Percentiles rank a stretch among this genome's conserved stretches.
These are phyloP conservation scores for Ptyas mucosa DNA, from an alignment of 2,113 vertebrate species.

Conservation along the genomic window DNA sequence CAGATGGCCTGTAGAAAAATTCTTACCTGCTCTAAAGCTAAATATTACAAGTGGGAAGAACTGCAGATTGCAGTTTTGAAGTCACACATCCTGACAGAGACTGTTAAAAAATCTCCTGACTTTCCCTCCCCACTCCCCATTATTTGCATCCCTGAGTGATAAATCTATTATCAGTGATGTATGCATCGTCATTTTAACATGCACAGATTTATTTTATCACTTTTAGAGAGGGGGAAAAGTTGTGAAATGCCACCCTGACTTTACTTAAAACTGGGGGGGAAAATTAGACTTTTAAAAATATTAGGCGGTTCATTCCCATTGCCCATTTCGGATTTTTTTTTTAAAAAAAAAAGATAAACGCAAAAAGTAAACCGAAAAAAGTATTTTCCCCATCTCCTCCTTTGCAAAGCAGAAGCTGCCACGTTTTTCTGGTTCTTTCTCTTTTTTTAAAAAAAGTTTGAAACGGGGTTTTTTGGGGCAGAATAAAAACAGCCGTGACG, in stretches of 20 bases:
- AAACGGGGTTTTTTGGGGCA: not conserved
- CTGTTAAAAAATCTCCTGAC: not conserved
- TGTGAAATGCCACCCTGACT: not conserved
- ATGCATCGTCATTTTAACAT: not conserved
- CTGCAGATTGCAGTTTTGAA: not conserved
- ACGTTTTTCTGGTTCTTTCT: not conserved
- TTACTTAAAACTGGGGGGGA: not conserved
- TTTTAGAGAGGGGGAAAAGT: not conserved
- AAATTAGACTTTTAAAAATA: not conserved
- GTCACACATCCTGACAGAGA: not conserved
- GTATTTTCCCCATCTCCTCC: not conserved
- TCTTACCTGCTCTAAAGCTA: not conserved
- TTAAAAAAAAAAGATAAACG: not conserved
- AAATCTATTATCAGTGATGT: not conserved
- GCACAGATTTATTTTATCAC: not conserved
- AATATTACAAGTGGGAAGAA: not conserved
- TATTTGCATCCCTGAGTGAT: not conserved
- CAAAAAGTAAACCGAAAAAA: not conserved
- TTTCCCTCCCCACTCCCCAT: rapidly evolving
- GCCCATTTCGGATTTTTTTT: not conserved
- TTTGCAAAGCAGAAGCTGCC: not conserved
- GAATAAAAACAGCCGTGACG: not conserved
- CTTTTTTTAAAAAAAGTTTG: not conserved
- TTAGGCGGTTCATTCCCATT: not conserved
- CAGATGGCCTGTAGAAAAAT: not conserved